Evolutionary conservation across 2,113 vertebrate species (phyloP), one percentile per base, ranked within the genome.

Genomic region (Campylomormyrus tamandua): DNA sequence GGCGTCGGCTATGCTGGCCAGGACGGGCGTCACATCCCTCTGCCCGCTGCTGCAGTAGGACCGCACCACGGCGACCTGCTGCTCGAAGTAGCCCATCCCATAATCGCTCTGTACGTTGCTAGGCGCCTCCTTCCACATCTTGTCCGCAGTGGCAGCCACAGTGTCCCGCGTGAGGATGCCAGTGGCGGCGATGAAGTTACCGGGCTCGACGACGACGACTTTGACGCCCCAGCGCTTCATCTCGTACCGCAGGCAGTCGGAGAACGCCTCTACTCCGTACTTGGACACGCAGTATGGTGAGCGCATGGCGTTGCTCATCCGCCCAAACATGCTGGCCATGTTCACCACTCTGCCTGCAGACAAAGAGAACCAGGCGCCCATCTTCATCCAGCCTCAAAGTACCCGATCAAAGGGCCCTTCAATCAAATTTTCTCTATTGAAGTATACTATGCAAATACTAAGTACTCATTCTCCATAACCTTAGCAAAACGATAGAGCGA

Each of bases 221-320:
- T 95, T 95, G 0, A 98, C 97, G 0, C 96, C 97, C 97, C 97
- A 98, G 83, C 91, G 80, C 92, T 96, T 97, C 97, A 98, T 97
- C 93, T 98, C 97, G 52, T 97, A 96, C 90, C 97, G 92, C 6
- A 98, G 96, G 94, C 97, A 98, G 92, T 97, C 97, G 0, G 97
- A 97, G 88, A 98, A 98, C 0, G 96, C 97, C 56, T 97, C 96
- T 89, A 97, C 93, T 5, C 96, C 97, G 0, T 95, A 97, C 93
- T 97, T 97, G n/a, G 97, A 97, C 27, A 98, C 1, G 0, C 97
- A 97, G 92, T 97, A 97, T 0, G 96, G 92, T 0, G 97, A 98
- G 9, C 96, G 96, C 91, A 96, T 91, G 0, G 94, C 89, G 3
- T 95, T 96, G 19, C 42, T 95, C 96, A 97, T 97, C 88, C 96